Evolutionary conservation across 2,888 invertebrate genomes (phyloP).

Genomic region (Ischnus inquisitorius): DNA sequence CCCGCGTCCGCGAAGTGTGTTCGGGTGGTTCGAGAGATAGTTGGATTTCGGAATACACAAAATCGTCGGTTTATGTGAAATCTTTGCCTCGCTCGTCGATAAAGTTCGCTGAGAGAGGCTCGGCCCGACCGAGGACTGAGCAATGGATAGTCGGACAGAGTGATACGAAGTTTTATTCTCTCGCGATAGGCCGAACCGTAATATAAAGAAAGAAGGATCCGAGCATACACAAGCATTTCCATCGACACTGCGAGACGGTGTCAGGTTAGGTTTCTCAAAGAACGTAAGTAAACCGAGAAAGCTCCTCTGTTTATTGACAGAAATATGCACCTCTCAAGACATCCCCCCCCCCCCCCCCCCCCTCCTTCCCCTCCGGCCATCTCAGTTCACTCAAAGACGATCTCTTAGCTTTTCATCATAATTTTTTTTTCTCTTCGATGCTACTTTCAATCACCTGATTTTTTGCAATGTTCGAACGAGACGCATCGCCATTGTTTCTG

Average conservation of each 20-base stretch:
- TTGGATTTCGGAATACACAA: slow-evolving; percentile 55
- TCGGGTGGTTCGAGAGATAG: slow-evolving; percentile 38
- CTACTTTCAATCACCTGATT: not conserved
- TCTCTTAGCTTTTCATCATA: not conserved
- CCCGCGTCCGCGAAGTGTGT: slow-evolving; percentile 41
- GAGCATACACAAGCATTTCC: slow-evolving; percentile 17
- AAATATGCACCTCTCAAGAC: not conserved
- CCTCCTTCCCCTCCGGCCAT: not conserved
- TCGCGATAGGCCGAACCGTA: not conserved
- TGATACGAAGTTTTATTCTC: not conserved
- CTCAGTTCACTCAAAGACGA: too few relatives aligned
- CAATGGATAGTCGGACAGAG: slow-evolving; percentile 16
- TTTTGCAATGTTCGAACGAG: not conserved
- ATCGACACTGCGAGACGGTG: slow-evolving; percentile 73
- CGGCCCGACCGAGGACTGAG: slow-evolving; percentile 14
- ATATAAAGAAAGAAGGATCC: not conserved
- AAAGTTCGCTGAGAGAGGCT: slow-evolving; percentile 35
- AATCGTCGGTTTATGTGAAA: slow-evolving; percentile 42
- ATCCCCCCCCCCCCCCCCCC: not conserved
- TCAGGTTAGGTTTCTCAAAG: slow-evolving; percentile 77
- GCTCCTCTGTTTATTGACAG: slow-evolving; percentile 29
- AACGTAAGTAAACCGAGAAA: slow-evolving; percentile 75
- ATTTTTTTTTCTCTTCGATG: not conserved
- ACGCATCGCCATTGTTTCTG: slow-evolving; percentile 51
- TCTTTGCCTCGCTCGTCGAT: slow-evolving; percentile 27